Base-by-base conservation (phyloP, 2,888 invertebrate species). In the Drosophila yooni region DNA sequence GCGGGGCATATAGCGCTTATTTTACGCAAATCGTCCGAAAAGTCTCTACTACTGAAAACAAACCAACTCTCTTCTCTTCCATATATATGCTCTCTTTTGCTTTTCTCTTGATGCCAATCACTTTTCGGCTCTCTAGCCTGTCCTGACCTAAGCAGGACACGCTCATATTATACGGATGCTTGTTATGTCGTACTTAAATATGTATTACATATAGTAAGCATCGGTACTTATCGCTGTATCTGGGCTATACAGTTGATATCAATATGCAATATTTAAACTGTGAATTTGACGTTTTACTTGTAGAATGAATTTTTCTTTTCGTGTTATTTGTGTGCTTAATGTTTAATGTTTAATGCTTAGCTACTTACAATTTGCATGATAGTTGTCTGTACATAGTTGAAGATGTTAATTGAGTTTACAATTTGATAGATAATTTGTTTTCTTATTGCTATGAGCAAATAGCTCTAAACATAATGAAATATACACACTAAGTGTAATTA, bases 1-100 rank as follows among this genome's bases (percentile, higher is more conserved):
- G 70, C 84, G 88, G 76, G 92, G 92, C 79, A 92, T 92, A 76
- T 92, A 93, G 92, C 92, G 91, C 27, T 80, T 88, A 70, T 92
- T 92, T 72, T 91, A 91, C 79, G 79, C 91, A 57, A 92, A 89
- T 81, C 92, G 92, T 81, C 91, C 91, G 57, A 91, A 88, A 85
- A 93, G 91, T 79, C 85, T 92, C 52, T 90, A 87, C 70, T 91
- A 90, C 61, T 90, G 73, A 87, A n/a, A 40, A 21, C 52, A 63
- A 57, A 38, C 21, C 50, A 31, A n/a, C 67, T 67, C 50, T 68
- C 54, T 58, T 51, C 10, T 63, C 58, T 60, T 53, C 25, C 51
- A 31, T 60, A 36, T 25, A 18, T 52, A 38, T 51, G 62, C 74
- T 66, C 62, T 71, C 72, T 71, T 71, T 29, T 68, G 36, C 57